Conservation (phyloP, 2,797 vertebrate species). For the Pterois miles region DNA sequence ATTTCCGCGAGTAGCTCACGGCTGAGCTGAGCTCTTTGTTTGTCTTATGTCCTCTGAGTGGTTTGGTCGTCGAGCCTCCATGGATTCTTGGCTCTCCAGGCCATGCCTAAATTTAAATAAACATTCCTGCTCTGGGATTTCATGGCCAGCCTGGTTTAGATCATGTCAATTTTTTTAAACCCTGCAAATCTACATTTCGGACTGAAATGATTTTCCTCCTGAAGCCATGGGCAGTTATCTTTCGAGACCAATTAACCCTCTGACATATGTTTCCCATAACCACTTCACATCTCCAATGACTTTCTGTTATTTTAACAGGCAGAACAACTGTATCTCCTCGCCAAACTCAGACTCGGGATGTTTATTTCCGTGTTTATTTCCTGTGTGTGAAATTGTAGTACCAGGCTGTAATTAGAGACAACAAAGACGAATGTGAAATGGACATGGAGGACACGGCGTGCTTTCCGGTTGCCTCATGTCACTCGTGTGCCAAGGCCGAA, state of each 20-base stretch:
- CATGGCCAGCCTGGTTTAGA: slow-evolving; percentile 76
- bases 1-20: background rate
- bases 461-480: slow-evolving; percentile 7
- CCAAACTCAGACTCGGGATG: slow-evolving; percentile 50
- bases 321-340: slow-evolving; percentile 39
- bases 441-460: background rate
- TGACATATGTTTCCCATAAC: slow-evolving; percentile 76
- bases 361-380: slow-evolving; percentile 74
- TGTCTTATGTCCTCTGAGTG: slow-evolving; percentile 15
- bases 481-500: slow-evolving; percentile 15
- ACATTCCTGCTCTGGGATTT: slow-evolving; percentile 65
- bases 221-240: slow-evolving; percentile 69
- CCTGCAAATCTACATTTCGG: slow-evolving; percentile 53
- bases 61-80: slow-evolving; percentile 31
- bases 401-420: slow-evolving; percentile 39
- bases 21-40: slow-evolving; percentile 3
- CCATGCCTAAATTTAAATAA: slow-evolving; percentile 65
- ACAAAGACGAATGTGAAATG: slow-evolving; percentile 17
- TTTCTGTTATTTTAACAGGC: slow-evolving; percentile 53
- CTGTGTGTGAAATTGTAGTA: slow-evolving; percentile 49
- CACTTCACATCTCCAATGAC: slow-evolving; percentile 69
- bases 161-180: slow-evolving; percentile 53
- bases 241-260: slow-evolving; percentile 69
- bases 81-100: slow-evolving; percentile 28
- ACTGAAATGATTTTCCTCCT: slow-evolving; percentile 62